Percentiles rank a stretch among this genome's conserved stretches.
Conservation (phyloP, 1,140 invertebrate genomes). For the Spodoptera litura region DNA sequence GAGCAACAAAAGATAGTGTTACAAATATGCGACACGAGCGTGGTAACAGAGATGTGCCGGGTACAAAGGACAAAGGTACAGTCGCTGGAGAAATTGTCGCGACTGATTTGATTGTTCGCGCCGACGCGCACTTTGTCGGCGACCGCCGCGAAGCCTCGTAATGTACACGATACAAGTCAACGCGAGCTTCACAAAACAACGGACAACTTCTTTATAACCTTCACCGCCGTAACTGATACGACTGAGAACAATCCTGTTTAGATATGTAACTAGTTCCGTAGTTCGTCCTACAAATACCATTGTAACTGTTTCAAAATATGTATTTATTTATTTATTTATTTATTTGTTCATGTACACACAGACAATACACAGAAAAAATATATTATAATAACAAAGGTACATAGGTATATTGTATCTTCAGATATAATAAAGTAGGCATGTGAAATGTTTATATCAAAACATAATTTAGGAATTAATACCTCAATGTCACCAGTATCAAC, state of each 20-base stretch:
- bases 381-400: too few species aligned
- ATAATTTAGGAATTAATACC: not conserved
- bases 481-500: constrained; percentile 22
- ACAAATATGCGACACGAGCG: constrained; percentile 20
- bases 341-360: too few species aligned
- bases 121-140: constrained; percentile 76
- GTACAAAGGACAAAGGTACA: constrained; percentile 68
- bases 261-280: constrained; percentile 7
- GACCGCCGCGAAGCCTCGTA: constrained; percentile 59
- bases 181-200: constrained; percentile 43
- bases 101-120: constrained; percentile 75
- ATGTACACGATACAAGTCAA: constrained; percentile 21
- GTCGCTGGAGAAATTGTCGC: constrained; percentile 69
- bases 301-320: not conserved
- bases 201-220: constrained; percentile 65
- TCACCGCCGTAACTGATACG: constrained; percentile 59
- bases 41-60: constrained; percentile 39
- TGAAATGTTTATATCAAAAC: too few species aligned
- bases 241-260: constrained; percentile 37
- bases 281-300: not conserved
- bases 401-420: too few species aligned
- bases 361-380: too few species aligned
- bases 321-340: too few species aligned
- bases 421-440: too few species aligned
- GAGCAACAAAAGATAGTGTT: constrained; percentile 29